These are phyloP conservation scores for Trigoniulus corallinus DNA, from an alignment of 1,140 invertebrate genomes.

Conservation along the genomic window DNA sequence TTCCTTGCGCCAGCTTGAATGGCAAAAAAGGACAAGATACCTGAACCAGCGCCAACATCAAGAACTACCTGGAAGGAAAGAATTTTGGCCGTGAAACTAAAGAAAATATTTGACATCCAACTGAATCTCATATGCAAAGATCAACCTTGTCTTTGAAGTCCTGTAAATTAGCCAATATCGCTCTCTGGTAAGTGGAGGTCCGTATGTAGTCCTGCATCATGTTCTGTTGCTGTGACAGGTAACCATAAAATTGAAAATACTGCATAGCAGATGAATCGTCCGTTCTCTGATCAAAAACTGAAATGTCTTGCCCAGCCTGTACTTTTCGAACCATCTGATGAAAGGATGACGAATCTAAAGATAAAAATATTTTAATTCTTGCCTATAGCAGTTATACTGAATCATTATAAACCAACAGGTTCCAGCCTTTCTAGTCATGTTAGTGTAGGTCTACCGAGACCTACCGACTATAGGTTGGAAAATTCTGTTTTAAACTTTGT, in stretches of 20 bases:
- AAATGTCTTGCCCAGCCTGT: conserved; percentile 26
- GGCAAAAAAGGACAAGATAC: conserved; percentile 97
- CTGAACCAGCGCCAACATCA: conserved; percentile 93
- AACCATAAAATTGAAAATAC: conserved; percentile 97
- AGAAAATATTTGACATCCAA: not conserved
- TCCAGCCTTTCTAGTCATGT: conserved; percentile 4
- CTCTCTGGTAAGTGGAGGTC: conserved; percentile 94
- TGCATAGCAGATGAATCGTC: conserved; percentile 94
- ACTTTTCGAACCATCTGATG: not conserved
- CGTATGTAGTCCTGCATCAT: conserved; percentile 98
- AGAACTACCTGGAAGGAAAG: conserved; percentile 52
- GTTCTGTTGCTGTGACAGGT: conserved; percentile 97
- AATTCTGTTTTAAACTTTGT: too few species aligned
- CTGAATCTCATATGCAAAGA: too few species aligned
- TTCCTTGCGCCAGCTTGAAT: conserved; percentile 90
- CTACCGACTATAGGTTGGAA: too few species aligned
- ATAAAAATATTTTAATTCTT: conserved; percentile 8
- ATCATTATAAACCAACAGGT: not conserved
- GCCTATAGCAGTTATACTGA: too few species aligned
- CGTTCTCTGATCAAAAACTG: conserved; percentile 87
- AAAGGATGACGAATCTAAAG: conserved; percentile 5
- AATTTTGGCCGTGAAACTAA: not conserved
- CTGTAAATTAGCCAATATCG: conserved; percentile 79
- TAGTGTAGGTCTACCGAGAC: too few species aligned
- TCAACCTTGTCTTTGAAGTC: conserved; percentile 62